Evolutionary conservation across 1,140 invertebrate genomes (phyloP).

Genomic region (Drusus annulatus): DNA sequence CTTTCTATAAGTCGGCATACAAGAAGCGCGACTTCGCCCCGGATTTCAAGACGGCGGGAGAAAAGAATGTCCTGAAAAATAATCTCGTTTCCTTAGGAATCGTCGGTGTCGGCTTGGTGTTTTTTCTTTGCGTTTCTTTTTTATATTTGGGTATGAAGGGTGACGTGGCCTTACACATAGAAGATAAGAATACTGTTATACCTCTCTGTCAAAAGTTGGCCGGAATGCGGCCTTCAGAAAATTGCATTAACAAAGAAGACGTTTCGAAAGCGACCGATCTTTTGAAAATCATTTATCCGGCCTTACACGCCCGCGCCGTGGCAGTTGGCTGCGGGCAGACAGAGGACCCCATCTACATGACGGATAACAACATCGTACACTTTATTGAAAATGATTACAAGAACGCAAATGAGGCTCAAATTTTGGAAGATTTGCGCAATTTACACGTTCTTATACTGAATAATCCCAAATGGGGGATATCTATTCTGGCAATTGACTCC

Average conservation of each 20-base stretch:
- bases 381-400: slow-evolving; percentile 66
- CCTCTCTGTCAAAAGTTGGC: slow-evolving; percentile 72
- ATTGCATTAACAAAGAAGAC: slow-evolving; percentile 75
- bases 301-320: slow-evolving; percentile 72
- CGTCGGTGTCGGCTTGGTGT: slow-evolving; percentile 74
- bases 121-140: slow-evolving; percentile 77
- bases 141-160: slow-evolving; percentile 77
- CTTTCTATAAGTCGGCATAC: slow-evolving; percentile 52
- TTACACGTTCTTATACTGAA: slow-evolving; percentile 78
- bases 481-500: slow-evolving; percentile 68
- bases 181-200: slow-evolving; percentile 71
- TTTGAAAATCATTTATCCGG: slow-evolving; percentile 74
- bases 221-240: slow-evolving; percentile 70
- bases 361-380: slow-evolving; percentile 72
- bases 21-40: slow-evolving; percentile 64
- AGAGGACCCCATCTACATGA: slow-evolving; percentile 70
- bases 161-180: slow-evolving; percentile 67
- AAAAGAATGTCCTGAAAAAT: slow-evolving; percentile 72
- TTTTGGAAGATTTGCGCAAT: slow-evolving; percentile 75
- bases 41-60: slow-evolving; percentile 69
- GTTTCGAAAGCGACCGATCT: slow-evolving; percentile 74
- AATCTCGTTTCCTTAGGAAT: slow-evolving; percentile 78
- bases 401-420: slow-evolving; percentile 63
- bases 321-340: slow-evolving; percentile 74
- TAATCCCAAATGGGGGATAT: slow-evolving; percentile 80